Evolutionary conservation across 2,797 vertebrate species (phyloP).

Genomic region (Ispidina lecontei): DNA sequence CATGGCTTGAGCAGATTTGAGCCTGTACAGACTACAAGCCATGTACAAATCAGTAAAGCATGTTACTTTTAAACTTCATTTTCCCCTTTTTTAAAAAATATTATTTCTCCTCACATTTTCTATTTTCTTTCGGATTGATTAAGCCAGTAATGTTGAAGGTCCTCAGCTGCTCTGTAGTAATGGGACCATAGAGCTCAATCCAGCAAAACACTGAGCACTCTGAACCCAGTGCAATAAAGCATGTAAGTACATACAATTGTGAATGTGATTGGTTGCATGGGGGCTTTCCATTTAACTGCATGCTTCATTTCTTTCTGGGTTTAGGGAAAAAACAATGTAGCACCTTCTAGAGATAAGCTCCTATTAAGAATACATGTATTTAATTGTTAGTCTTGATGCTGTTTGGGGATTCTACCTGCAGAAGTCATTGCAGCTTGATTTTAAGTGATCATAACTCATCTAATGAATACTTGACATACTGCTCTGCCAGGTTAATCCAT

Average conservation of each 20-base stretch:
- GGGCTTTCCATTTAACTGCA: not conserved
- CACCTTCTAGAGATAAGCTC: not conserved
- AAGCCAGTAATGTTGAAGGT: not conserved
- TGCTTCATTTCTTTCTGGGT: not conserved
- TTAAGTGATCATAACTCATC: not conserved
- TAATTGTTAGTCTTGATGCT: not conserved
- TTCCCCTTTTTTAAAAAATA: too few relatives aligned
- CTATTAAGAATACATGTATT: not conserved
- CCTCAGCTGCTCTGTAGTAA: not conserved
- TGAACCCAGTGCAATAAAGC: not conserved
- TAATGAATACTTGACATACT: not conserved
- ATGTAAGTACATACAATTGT: accelerated
- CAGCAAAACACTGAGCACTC: not conserved
- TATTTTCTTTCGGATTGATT: not conserved
- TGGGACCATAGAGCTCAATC: not conserved
- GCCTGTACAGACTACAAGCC: not conserved
- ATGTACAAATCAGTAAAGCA: not conserved
- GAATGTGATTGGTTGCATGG: not conserved
- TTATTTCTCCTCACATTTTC: not conserved
- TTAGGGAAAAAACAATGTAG: not conserved
- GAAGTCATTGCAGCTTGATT: not conserved
- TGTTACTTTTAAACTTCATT: not conserved
- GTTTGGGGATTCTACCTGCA: not conserved
- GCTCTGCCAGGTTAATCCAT: not conserved
- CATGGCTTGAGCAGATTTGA: not conserved